These are phyloP conservation scores for Ellobius talpinus DNA, from an alignment of 2,113 vertebrate genomes.

Conservation along the genomic window DNA sequence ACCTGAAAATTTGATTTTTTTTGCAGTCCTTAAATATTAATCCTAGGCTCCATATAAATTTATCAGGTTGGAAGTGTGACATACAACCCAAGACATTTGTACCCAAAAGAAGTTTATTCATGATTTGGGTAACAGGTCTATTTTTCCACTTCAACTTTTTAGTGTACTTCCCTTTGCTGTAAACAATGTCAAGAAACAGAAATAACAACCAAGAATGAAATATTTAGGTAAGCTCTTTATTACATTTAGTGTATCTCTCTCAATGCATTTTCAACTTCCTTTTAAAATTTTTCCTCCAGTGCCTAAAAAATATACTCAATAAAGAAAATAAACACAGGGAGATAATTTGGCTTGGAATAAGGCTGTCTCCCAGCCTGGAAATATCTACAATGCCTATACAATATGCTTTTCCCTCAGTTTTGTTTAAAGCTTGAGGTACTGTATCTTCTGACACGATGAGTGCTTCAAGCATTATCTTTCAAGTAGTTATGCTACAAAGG, in stretches of 20 bases:
- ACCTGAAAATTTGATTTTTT: not conserved
- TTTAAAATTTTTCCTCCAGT: too few species aligned
- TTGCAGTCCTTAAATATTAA: not conserved
- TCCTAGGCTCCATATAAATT: not conserved
- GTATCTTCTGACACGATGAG: too few species aligned
- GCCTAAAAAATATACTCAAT: too few species aligned
- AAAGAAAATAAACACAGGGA: too few species aligned
- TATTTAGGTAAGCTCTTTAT: constrained; percentile 72
- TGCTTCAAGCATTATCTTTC: too few species aligned
- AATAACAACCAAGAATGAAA: constrained; percentile 99
- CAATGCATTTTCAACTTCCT: too few species aligned
- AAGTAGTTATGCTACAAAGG: constrained; percentile 65
- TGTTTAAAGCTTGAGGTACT: too few species aligned
- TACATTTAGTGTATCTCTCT: too few species aligned
- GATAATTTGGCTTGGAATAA: too few species aligned
- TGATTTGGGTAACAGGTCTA: not conserved
- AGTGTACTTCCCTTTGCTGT: constrained; percentile 98
- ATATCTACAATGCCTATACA: too few species aligned
- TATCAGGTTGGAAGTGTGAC: not conserved
- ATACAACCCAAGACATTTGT: not conserved
- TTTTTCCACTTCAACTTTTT: constrained; percentile 7
- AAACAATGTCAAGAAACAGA: constrained; percentile 98
- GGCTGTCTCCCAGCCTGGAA: too few species aligned
- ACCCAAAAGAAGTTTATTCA: not conserved
- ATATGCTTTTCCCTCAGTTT: too few species aligned